Base-by-base conservation (phyloP, 2,113 vertebrate species). In the Pycnonotus jocosus region DNA sequence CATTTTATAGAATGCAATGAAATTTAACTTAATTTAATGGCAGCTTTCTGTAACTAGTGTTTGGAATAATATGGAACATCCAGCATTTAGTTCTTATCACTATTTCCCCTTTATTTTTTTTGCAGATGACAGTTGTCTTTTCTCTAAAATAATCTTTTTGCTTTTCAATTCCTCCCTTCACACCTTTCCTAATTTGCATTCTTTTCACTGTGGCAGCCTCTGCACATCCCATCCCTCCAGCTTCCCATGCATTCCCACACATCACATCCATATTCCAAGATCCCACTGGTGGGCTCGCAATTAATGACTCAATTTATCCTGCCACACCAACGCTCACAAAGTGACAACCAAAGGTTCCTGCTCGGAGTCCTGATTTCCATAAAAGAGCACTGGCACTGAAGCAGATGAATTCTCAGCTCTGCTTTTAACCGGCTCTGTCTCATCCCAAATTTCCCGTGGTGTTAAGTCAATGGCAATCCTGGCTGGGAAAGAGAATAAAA, bases 231-330 rank as follows among this genome's bases (percentile, higher is more conserved):
- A 33, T 62, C 81, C 78, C 60, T 57, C 62, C 60, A 44, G 1
- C 82, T 77, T 79, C 64, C 53, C 37, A 2, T 10, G 33, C 76
- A 27, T 28, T 31, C 45, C 13, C 53, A 79, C 15, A 23, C 50
- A 81, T 54, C 50, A 5, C 5, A 40, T 27, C 51, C 65, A 62
- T 16, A 88, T 61, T 50, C 81, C 44, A 23, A 58, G 91, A 93
- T 73, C 66, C 86, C 82, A 65, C 45, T 42, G 70, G 53, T 91
- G 51, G 91, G 24, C 79, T 89, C 81, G 64, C 90, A 93, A 70
- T 94, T 94, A 91, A 88, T 50, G 60, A 37, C 65, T 93, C 82
- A 25, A 35, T 95, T 95, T 81, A 81, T 89, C 89, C 87, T 89
- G 94, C 79, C 91, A 89, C 58, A 51, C 93, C 71, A 92, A 66